These are phyloP conservation scores for Aphelenchoides fujianensis DNA, from an alignment of 1,140 invertebrate species.

Conservation along the genomic window DNA sequence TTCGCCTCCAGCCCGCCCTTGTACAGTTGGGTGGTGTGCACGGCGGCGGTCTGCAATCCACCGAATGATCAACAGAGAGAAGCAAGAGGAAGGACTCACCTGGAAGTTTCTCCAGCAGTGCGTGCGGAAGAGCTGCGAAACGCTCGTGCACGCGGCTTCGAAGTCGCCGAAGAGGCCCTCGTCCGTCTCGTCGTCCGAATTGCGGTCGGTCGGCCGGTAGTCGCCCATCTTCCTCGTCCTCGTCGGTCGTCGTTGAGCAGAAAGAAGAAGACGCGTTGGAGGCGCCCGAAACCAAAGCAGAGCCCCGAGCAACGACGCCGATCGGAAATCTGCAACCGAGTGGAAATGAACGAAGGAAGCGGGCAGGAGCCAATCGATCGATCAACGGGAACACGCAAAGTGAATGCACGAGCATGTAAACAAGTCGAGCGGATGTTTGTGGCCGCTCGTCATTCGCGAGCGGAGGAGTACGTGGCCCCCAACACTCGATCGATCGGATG, in stretches of 20 bases:
- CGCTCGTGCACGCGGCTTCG: conserved; percentile 30
- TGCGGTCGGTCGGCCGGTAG: neutral
- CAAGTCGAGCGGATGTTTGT: too few species aligned
- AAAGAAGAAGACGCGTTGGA: neutral
- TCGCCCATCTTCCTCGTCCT: neutral
- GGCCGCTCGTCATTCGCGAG: too few species aligned
- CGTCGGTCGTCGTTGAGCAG: neutral
- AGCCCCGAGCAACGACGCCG: too few species aligned
- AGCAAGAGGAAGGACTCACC: neutral
- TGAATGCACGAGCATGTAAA: too few species aligned
- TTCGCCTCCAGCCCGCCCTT: conserved; percentile 47
- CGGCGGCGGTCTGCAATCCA: conserved; percentile 47
- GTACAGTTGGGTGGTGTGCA: conserved; percentile 55
- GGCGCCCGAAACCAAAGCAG: neutral
- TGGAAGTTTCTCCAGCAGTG: conserved; percentile 43
- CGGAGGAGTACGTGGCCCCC: too few species aligned
- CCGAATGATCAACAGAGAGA: neutral
- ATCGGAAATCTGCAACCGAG: neutral
- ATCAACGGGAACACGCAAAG: too few species aligned
- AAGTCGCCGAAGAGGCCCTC: conserved; percentile 48
- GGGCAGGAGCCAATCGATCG: too few species aligned
- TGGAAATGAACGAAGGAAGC: neutral
- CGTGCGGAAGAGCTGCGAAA: conserved; percentile 46
- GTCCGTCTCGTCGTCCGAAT: conserved; percentile 43
- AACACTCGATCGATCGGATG: too few species aligned